phyloP scores from a whole-genome alignment of 2,797 vertebrate genomes.

The Dryobates pubescens region DNA sequence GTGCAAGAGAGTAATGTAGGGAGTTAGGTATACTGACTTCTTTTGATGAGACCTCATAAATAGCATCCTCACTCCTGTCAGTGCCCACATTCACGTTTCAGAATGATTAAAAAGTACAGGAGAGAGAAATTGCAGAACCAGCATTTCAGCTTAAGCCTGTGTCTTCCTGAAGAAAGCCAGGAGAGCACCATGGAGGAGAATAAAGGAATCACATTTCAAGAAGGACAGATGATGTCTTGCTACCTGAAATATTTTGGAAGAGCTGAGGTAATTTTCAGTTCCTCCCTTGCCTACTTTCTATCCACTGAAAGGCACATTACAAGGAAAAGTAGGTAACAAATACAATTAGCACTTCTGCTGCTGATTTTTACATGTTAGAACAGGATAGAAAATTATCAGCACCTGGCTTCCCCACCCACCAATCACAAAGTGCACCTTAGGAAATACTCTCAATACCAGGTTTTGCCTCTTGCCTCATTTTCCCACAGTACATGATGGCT shows the following conservation, averaged over 20 bases:
- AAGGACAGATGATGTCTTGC: neutral
- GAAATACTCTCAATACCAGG: conserved; percentile 55
- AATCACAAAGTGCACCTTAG: conserved; percentile 34
- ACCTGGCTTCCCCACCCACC: conserved; percentile 51
- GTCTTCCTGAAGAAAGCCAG: neutral
- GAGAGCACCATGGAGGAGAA: neutral
- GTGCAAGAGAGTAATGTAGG: neutral
- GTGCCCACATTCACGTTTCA: neutral
- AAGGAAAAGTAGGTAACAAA: conserved; percentile 14
- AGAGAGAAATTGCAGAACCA: neutral
- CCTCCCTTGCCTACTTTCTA: neutral
- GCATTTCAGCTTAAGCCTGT: neutral
- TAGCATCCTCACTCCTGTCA: neutral
- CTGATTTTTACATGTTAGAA: conserved; percentile 50
- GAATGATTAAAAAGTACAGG: neutral
- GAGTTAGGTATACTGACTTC: neutral
- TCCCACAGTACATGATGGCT: conserved; percentile 60
- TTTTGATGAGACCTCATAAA: neutral
- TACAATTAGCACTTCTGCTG: conserved; percentile 10
- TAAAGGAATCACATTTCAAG: neutral
- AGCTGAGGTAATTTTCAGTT: neutral
- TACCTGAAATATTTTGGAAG: neutral
- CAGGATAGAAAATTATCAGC: conserved; percentile 46
- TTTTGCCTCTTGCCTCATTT: conserved; percentile 55
- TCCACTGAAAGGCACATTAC: neutral